Percentiles rank a stretch among this genome's conserved stretches.
Evolutionary conservation across 2,113 vertebrate genomes (phyloP).

Genomic region (Pygoscelis adeliae): DNA sequence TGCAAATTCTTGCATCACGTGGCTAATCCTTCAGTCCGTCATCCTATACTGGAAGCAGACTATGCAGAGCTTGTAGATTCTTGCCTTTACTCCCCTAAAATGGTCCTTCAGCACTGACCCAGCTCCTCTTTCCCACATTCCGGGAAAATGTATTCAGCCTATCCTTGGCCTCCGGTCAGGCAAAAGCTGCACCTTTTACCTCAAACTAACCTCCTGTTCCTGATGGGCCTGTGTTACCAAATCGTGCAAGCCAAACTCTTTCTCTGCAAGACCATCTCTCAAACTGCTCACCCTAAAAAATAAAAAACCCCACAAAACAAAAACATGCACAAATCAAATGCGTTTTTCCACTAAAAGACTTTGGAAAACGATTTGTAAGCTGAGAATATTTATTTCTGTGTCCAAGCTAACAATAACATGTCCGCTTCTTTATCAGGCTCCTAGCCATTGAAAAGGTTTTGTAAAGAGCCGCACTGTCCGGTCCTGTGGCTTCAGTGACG

Average conservation of each 20-base stretch:
- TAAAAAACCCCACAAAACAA: background rate
- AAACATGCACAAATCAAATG: background rate
- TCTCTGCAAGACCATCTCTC: background rate
- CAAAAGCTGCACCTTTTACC: background rate
- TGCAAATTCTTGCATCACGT: background rate
- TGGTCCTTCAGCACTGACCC: background rate
- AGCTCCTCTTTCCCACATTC: background rate
- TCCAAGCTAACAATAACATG: background rate
- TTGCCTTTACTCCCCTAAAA: background rate
- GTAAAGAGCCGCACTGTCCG: accelerated
- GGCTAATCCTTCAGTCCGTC: background rate
- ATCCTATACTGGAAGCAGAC: too few relatives aligned
- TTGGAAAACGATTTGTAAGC: accelerated
- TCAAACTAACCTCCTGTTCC: background rate
- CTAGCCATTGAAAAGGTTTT: background rate
- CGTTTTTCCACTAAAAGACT: background rate
- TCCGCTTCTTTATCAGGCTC: background rate
- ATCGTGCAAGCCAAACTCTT: background rate
- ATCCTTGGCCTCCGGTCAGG: background rate
- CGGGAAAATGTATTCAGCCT: background rate
- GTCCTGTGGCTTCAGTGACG: background rate
- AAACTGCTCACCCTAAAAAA: background rate
- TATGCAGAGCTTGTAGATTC: accelerated
- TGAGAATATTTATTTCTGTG: background rate
- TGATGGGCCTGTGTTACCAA: background rate